A percentile compares a stretch with the other conserved stretches of the same genome.
These are phyloP conservation scores for Brachycybe producta DNA, from an alignment of 2,888 invertebrate genomes.

Conservation along the genomic window DNA sequence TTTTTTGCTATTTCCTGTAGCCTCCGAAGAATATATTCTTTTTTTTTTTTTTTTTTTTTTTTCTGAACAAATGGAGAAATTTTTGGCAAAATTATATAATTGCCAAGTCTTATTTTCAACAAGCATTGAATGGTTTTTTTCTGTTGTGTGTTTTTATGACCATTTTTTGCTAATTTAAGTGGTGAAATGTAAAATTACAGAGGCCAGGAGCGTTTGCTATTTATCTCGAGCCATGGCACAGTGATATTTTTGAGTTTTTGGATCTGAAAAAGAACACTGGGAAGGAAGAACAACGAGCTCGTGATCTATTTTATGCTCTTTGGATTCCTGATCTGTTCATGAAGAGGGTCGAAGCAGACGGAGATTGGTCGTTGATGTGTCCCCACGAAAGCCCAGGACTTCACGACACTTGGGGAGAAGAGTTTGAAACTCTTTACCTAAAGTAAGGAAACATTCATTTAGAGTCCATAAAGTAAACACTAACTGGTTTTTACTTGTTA, in stretches of 20 bases:
- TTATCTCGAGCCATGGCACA: constrained; percentile 98
- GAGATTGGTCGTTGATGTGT: constrained; percentile 91
- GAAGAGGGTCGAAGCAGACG: constrained; percentile 75
- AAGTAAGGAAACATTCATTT: constrained; percentile 38
- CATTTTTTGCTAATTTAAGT: not conserved
- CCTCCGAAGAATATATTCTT: no score
- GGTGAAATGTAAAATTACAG: constrained; percentile 29
- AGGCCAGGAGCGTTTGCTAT: constrained; percentile 95
- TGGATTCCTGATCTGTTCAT: constrained; percentile 99
- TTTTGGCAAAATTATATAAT: not conserved
- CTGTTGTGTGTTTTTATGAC: not conserved
- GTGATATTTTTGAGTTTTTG: constrained; percentile 88
- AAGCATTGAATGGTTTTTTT: no score
- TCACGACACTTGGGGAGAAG: constrained; percentile 83
- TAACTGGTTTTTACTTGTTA: constrained; percentile 9
- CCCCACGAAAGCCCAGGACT: constrained; percentile 85
- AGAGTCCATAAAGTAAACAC: not conserved
- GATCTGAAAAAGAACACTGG: constrained; percentile 90
- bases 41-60: no score
- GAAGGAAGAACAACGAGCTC: constrained; percentile 82
- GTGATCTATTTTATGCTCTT: constrained; percentile 90
- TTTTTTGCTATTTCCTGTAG: no score
- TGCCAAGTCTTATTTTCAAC: constrained; percentile 8
- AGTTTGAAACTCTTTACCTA: constrained; percentile 77
- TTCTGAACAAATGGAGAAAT: constrained; percentile 2